Base-by-base conservation (phyloP, 2,888 invertebrate genomes). In the Siphonodentalium dalli region DNA sequence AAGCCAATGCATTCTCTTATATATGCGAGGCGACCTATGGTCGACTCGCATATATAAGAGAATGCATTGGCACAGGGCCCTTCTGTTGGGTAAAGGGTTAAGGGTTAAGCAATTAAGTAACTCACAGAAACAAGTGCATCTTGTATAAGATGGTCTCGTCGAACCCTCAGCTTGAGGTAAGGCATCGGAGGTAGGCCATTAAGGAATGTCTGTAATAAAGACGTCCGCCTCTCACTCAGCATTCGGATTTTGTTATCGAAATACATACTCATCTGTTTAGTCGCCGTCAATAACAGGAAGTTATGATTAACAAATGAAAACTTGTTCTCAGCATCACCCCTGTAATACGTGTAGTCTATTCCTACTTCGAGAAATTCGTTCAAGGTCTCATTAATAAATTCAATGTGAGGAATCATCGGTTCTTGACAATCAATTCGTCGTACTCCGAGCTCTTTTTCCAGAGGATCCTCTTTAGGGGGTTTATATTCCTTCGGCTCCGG, bases 321-420 rank as follows among this genome's bases (percentile, higher is more conserved):
- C 58, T 78, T 77, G 6, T 60, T 63, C 35, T 75, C 72, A 53
- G 82, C 78, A 40, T 88, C 88, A 37, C 73, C 72, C 57, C 91
- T 91, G 82, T 90, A 95, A 80, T 91, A 90, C 42, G 92, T 89
- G 84, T 93, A 94, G 83, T 96, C 95, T 76, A 90, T 88, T 81
- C 94, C 93, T 90, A 95, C 93, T 85, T 93, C 93, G 60, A 96
- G 89, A 51, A 88, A 88, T 81, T 95, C 94, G 83, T 93, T 93
- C 42, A 95, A 85, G 1, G 91, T 90, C 81, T 96, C 95, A 81
- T 96, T 95, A 83, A 95, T 93, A 84, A 96, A 96, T 74, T 95
- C 94, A 61, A 89, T 88, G 75, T 90, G 92, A 51, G 91, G 88
- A 77, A 96, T 86, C 71, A 88, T 86, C 31, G 95, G 94, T 75